A percentile compares a stretch with the other conserved stretches of the same genome.
phyloP scores from a whole-genome alignment of 2,113 vertebrate genomes.

The Acanthochromis polyacanthus region DNA sequence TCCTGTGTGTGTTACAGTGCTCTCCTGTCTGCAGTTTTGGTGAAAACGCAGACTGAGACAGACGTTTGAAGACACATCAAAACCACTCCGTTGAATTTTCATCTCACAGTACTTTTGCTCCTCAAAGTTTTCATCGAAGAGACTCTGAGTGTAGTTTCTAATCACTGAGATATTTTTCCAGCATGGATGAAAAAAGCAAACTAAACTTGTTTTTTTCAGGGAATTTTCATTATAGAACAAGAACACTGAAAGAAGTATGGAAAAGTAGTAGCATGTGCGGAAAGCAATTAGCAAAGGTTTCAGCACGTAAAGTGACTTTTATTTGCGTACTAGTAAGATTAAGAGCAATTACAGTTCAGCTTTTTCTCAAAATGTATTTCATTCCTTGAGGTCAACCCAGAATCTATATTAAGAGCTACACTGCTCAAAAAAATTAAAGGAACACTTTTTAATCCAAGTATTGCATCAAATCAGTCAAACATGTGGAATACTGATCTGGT shows the following conservation, averaged over 20 bases:
- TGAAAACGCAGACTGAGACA: slow-evolving; percentile 25
- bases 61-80: slow-evolving; percentile 21
- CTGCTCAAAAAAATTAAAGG: too few species aligned
- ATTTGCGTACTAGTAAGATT: slow-evolving; percentile 25
- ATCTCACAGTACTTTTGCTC: slow-evolving; percentile 15
- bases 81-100: neutral
- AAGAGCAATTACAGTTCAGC: slow-evolving; percentile 41
- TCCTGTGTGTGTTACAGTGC: neutral
- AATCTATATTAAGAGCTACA: neutral
- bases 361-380: slow-evolving; percentile 14
- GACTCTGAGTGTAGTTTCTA: neutral
- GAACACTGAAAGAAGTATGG: slow-evolving; percentile 53
- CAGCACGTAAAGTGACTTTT: slow-evolving; percentile 83
- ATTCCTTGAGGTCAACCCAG: neutral
- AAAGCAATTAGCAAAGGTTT: slow-evolving; percentile 90
- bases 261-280: slow-evolving; percentile 90
- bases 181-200: slow-evolving; percentile 18
- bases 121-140: slow-evolving; percentile 28
- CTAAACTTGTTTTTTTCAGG: slow-evolving; percentile 72
- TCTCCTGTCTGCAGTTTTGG: slow-evolving; percentile 6
- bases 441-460: too few species aligned
- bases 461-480: too few species aligned
- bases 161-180: neutral
- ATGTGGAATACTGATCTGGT: too few species aligned
- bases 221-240: slow-evolving; percentile 75